Evolutionary conservation across 2,888 invertebrate genomes (phyloP), one percentile per base, ranked within the genome.

Genomic region (Altica lythri): DNA sequence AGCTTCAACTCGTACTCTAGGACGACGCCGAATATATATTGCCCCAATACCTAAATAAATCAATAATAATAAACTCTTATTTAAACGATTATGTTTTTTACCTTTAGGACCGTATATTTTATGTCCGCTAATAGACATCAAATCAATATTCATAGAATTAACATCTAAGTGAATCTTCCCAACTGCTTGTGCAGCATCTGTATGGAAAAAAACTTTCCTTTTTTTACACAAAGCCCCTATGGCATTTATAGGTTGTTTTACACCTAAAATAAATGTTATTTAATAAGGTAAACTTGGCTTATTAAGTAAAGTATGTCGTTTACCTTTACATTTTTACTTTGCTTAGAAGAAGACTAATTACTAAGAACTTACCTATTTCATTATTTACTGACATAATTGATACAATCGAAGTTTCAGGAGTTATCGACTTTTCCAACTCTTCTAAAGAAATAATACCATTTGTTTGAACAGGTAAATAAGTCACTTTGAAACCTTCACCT

Each of bases 81-180:
- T n/a, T n/a, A n/a, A n/a, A n/a, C n/a, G n/a, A n/a, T n/a, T n/a
- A n/a, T n/a, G n/a, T n/a, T n/a, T n/a, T n/a, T n/a, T 72, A 83
- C 88, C 90, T 83, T 96, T 96, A 0, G 95, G 95, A 0, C 95
- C 96, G 78, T 97, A 97, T 53, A 96, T 70, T 78, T 97, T 99
- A 75, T 99, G 99, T 0, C 97, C 98, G 72, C 92, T 98, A 62
- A 99, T 95, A 1, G 98, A 99, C 93, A 99, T 90, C 13, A 99
- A 80, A 78, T 99, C 98, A 69, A 99, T 93, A 68, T 94, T 93
- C 89, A 94, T 90, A 62, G 85, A 79, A 70, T 96, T 90, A 0
- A 99, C 97, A 80, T 96, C 85, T n/a, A 99, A 66, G 0, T 91
- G 91, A 49, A 99, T 82, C 81, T 99, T 99, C 1, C 99, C 99